Evolutionary conservation across 1,140 invertebrate species (phyloP).

Genomic region (Mactra quadrangularis): DNA sequence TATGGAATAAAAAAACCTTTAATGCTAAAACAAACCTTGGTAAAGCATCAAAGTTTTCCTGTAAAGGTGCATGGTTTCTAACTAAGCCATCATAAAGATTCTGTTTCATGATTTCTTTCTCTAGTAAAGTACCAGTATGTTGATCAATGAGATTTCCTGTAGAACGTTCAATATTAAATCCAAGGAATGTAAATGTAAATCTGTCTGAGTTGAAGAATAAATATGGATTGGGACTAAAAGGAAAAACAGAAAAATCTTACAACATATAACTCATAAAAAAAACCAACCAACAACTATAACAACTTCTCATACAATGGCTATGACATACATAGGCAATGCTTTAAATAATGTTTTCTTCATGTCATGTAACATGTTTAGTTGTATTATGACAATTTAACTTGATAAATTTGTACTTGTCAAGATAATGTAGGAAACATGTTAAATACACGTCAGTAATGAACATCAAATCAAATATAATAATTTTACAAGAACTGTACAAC

Average conservation of each 20-base stretch:
- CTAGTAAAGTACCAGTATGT: constrained; percentile 68
- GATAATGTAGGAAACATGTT: too few species aligned
- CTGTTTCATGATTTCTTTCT: constrained; percentile 66
- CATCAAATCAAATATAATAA: too few species aligned
- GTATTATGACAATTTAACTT: too few species aligned
- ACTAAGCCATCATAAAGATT: constrained; percentile 69
- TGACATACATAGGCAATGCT: too few species aligned
- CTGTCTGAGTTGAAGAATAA: constrained; percentile 80
- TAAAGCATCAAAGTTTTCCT: constrained; percentile 79
- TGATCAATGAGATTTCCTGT: constrained; percentile 76
- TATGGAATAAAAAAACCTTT: background rate
- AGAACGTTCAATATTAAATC: constrained; percentile 75
- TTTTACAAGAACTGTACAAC: too few species aligned
- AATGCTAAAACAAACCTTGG: constrained; percentile 66
- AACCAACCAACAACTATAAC: too few species aligned
- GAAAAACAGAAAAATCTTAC: background rate
- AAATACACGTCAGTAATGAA: too few species aligned
- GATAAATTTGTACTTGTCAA: too few species aligned
- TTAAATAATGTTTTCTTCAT: too few species aligned
- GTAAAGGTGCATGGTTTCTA: constrained; percentile 72
- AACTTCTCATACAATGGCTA: too few species aligned
- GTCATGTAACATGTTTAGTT: too few species aligned
- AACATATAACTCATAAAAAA: too few species aligned
- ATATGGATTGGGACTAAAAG: constrained; percentile 80
- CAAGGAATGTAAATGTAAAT: constrained; percentile 79